These are phyloP conservation scores for Myanophis thanlyinensis DNA, from an alignment of 2,113 vertebrate species.

Conservation along the genomic window DNA sequence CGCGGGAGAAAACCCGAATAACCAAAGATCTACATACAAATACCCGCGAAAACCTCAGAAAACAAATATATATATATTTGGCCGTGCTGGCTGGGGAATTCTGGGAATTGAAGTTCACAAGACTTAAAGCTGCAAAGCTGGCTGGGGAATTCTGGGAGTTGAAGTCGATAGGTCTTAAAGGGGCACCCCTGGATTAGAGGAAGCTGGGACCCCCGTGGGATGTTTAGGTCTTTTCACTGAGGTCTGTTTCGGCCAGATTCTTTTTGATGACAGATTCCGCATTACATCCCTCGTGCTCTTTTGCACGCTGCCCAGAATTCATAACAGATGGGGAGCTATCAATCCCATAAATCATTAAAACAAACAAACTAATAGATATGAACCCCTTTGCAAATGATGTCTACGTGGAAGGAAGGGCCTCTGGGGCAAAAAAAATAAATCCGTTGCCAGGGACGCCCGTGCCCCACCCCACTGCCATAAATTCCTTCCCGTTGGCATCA, in stretches of 20 bases:
- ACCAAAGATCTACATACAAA: too few relatives aligned
- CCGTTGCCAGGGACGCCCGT: background rate
- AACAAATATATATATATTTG: too few relatives aligned
- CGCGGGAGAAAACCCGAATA: too few relatives aligned
- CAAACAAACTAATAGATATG: background rate
- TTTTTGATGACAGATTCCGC: background rate
- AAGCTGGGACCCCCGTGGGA: background rate
- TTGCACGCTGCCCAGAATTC: background rate
- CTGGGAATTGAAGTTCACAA: too few relatives aligned
- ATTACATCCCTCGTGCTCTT: background rate
- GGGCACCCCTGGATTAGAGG: background rate
- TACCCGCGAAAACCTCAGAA: too few relatives aligned
- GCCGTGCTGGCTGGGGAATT: too few relatives aligned
- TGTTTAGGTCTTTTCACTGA: background rate
- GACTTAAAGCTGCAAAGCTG: too few relatives aligned
- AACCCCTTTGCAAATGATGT: background rate
- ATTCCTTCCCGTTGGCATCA: background rate
- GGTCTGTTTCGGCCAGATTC: background rate
- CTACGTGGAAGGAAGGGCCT: background rate
- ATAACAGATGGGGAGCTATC: background rate
- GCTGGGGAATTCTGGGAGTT: too few relatives aligned
- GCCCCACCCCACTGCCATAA: background rate
- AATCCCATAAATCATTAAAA: background rate
- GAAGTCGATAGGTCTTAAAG: too few relatives aligned
- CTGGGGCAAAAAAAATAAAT: too few relatives aligned